A percentile compares a stretch with the other conserved stretches of the same genome.
phyloP scores from a whole-genome alignment of 2,797 vertebrate species.

The Acrossocheilus fasciatus region DNA sequence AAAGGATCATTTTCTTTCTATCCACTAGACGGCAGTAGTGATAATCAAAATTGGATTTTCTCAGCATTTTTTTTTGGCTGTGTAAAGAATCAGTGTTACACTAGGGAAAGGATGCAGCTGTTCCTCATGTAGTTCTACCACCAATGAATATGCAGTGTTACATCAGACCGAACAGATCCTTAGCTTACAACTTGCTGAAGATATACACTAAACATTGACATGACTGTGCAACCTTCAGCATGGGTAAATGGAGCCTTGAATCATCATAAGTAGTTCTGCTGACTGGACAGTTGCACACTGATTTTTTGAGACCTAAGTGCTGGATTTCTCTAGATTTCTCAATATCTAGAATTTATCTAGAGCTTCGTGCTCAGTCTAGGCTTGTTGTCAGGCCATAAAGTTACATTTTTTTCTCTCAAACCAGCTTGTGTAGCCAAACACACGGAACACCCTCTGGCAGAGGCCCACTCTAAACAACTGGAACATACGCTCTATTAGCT shows the following conservation, averaged over 20 bases:
- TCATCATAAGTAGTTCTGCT: background rate
- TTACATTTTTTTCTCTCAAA: slow-evolving; percentile 35
- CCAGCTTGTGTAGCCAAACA: slow-evolving; percentile 41
- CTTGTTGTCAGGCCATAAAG: slow-evolving; percentile 16
- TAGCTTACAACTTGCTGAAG: background rate
- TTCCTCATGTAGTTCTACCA: background rate
- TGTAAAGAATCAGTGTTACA: background rate
- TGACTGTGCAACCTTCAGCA: background rate
- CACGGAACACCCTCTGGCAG: slow-evolving; percentile 52
- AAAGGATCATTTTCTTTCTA: background rate
- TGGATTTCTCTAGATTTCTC: too few relatives aligned
- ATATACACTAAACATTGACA: background rate
- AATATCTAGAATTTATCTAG: background rate
- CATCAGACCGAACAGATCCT: background rate
- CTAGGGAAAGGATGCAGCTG: slow-evolving; percentile 46
- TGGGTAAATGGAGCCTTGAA: background rate
- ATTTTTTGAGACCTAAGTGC: background rate
- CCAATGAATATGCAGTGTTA: background rate
- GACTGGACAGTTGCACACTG: background rate
- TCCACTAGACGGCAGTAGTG: slow-evolving; percentile 52
- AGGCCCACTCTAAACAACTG: slow-evolving; percentile 56
- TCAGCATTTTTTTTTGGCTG: background rate
- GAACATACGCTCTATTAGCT: slow-evolving; percentile 51
- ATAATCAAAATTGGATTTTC: background rate
- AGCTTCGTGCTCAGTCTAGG: background rate